Base-by-base conservation (phyloP, 1,140 invertebrate genomes). In the Globodera ellingtonae region DNA sequence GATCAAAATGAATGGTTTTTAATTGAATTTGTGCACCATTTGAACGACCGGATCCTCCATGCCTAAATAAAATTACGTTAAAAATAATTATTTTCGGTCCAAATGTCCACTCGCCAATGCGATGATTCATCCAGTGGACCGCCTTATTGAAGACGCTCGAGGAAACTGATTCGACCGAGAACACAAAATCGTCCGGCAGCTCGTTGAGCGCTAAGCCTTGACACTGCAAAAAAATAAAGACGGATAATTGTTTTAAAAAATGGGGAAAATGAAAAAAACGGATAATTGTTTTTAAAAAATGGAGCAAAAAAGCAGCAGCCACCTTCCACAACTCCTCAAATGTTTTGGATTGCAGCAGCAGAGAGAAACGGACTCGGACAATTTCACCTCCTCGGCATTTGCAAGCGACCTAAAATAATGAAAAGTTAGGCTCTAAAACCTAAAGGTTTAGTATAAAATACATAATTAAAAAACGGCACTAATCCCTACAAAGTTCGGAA, bases 101-200 rank as follows among this genome's bases (percentile, higher is more conserved):
- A 56, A 72, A 6, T 24, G 21, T n/a, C 56, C 10, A 47, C 72
- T 77, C 24, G 44, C 77, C 77, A 9, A 18, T 80, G 67, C 50
- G 76, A 48, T 80, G 24, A 3, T n/a, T 24, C 35, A 46, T 50
- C 77, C 72, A 79, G 10, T 79, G 76, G 50, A 79, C 24, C n/a
- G 79, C 77, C 52, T 79, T 79, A 44, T 18, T 72, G 72, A 79
- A 79, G 3, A 78, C 66, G 3, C 52, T 44, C 18, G 6, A 15
- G 67, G 46, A 18, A n/a, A 79, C 18, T 15, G 44, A 44, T 75
- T 52, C 50, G 15, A 79, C 52, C 7, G 77, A 50, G n/a, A 75
- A 79, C 75, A 66, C 75, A 59, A 72, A 76, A 66, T 21, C n/a
- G 77, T 80, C 76, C 10, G 56, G 10, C 10, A 62, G 10, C 15